Conservation (phyloP, 1,140 invertebrate species). For the Drosophila mauritiana region DNA sequence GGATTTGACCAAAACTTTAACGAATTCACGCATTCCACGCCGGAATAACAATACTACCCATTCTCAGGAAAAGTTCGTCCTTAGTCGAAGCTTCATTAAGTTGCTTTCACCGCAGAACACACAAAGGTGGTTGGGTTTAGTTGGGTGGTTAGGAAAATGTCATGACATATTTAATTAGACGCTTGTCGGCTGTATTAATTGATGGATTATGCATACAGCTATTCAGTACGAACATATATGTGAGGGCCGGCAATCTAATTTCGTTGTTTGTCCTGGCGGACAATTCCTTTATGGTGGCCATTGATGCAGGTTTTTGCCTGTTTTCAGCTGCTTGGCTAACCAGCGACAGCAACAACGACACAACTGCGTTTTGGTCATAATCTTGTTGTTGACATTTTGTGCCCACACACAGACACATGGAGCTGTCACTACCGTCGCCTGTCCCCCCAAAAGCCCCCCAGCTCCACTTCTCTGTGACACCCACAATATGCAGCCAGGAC, state of each 20-base stretch:
- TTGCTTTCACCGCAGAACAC: slow-evolving; percentile 28
- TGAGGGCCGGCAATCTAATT: slow-evolving; percentile 30
- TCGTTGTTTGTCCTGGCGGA: slow-evolving; percentile 39
- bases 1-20: slow-evolving; percentile 44
- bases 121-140: not conserved
- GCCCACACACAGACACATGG: slow-evolving; percentile 54
- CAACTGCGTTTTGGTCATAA: slow-evolving; percentile 59
- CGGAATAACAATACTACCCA: slow-evolving; percentile 18
- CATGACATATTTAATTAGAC: slow-evolving; percentile 73
- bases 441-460: not conserved
- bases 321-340: slow-evolving; percentile 68
- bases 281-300: slow-evolving; percentile 42
- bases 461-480: slow-evolving; percentile 15
- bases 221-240: not conserved
- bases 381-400: slow-evolving; percentile 73
- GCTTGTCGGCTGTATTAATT: slow-evolving; percentile 72
- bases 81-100: slow-evolving; percentile 44
- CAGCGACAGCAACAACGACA: slow-evolving; percentile 46
- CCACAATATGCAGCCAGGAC: slow-evolving; percentile 59
- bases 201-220: slow-evolving; percentile 63
- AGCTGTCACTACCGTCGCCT: slow-evolving; percentile 46
- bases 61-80: slow-evolving; percentile 10
- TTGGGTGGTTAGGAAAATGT: slow-evolving; percentile 6
- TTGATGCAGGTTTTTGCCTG: slow-evolving; percentile 49
- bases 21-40: slow-evolving; percentile 18